Evolutionary conservation across 64 coral and sea anemone genomes (phyloP).

Genomic region (Cladopsammia gracilis): DNA sequence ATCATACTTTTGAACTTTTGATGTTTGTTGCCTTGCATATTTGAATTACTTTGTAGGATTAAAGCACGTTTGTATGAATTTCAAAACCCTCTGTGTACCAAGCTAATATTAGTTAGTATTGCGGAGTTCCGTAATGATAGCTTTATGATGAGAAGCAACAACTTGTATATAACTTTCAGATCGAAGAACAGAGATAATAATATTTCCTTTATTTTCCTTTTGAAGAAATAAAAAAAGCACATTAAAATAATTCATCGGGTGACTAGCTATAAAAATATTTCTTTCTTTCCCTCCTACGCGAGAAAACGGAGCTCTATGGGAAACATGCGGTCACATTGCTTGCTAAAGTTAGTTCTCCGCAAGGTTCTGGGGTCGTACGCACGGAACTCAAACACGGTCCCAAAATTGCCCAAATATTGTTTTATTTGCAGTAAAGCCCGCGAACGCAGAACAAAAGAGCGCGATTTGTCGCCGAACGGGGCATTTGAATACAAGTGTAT

Average conservation of each 20-base stretch:
- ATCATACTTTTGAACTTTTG: slow-evolving; percentile 53
- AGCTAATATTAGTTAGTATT: slow-evolving; percentile 79
- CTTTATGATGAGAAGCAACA: slow-evolving; percentile 66
- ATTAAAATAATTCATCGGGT: slow-evolving; percentile 73
- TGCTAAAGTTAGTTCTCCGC: slow-evolving; percentile 26
- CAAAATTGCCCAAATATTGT: slow-evolving; percentile 96
- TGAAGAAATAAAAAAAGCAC: slow-evolving; percentile 93
- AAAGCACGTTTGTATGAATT: slow-evolving; percentile 86
- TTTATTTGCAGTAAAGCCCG: slow-evolving; percentile 97
- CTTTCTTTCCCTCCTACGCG: not conserved
- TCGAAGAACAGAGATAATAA: slow-evolving; percentile 64
- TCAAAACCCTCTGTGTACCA: slow-evolving; percentile 78
- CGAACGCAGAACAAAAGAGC: slow-evolving; percentile 90
- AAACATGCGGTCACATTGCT: slow-evolving; percentile 20
- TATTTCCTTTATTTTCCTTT: slow-evolving; percentile 98
- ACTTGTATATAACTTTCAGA: slow-evolving; percentile 95
- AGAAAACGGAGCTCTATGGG: not conserved
- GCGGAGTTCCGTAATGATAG: slow-evolving; percentile 85
- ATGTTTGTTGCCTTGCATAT: slow-evolving; percentile 52
- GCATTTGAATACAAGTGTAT: slow-evolving; percentile 96
- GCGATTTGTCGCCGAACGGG: slow-evolving; percentile 84
- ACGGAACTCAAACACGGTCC: slow-evolving; percentile 81
- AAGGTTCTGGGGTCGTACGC: slow-evolving; percentile 56
- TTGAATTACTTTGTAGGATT: slow-evolving; percentile 79
- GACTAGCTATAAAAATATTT: slow-evolving; percentile 6